These are phyloP conservation scores for Elgaria multicarinata DNA, from an alignment of 2,113 vertebrate genomes.

Conservation along the genomic window DNA sequence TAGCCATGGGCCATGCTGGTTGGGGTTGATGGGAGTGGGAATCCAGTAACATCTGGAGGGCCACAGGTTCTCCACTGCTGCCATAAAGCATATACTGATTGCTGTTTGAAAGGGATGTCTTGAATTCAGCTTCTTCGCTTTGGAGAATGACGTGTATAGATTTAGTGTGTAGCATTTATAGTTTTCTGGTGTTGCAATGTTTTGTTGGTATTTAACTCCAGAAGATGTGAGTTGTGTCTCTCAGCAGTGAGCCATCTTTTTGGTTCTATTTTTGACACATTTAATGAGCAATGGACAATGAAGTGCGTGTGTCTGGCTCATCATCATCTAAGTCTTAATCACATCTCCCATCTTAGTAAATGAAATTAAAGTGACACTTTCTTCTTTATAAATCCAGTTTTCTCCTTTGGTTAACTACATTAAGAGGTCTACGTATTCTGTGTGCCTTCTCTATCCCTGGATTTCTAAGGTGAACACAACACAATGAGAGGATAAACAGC, in stretches of 20 bases:
- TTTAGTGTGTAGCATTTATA: background rate
- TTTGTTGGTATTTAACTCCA: background rate
- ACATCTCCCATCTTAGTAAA: conserved; percentile 55
- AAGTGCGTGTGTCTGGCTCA: conserved; percentile 49
- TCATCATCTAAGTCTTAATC: conserved; percentile 56
- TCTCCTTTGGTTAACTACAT: conserved; percentile 54
- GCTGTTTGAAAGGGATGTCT: background rate
- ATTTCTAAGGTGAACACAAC: conserved; percentile 45
- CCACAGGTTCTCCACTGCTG: no score
- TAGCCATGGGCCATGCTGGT: no score
- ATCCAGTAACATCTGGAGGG: no score
- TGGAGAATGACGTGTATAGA: background rate
- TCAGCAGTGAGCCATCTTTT: background rate
- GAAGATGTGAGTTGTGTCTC: conserved; percentile 25
- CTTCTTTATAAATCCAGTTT: conserved; percentile 57
- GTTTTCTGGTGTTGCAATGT: background rate
- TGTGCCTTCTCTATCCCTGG: conserved; percentile 36
- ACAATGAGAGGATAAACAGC: conserved; percentile 50
- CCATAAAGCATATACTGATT: no score
- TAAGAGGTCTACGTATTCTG: conserved; percentile 59
- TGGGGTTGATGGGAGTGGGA: no score
- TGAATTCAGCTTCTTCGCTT: background rate
- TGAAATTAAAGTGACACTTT: conserved; percentile 45
- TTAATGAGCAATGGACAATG: conserved; percentile 44
- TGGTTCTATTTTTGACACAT: conserved; percentile 6